Evolutionary conservation across 2,797 vertebrate species (phyloP).

Genomic region (Phylloscopus collybita): DNA sequence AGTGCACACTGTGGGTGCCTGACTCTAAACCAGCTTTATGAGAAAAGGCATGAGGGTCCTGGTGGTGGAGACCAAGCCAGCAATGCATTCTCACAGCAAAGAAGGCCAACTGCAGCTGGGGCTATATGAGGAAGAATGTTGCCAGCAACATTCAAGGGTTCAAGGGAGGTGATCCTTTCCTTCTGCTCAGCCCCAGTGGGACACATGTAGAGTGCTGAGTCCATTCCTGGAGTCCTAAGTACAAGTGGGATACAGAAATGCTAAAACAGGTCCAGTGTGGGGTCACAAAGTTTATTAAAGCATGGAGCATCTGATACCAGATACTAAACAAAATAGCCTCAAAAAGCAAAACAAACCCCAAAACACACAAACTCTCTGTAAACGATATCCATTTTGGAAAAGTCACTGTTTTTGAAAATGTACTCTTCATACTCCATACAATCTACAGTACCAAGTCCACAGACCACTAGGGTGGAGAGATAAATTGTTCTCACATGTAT

Average conservation of each 20-base stretch:
- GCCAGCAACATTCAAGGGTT: background rate
- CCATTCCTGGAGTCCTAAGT: background rate
- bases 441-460: background rate
- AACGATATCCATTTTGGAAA: background rate
- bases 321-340: fast-evolving
- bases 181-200: background rate
- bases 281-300: background rate
- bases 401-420: background rate
- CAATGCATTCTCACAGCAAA: background rate
- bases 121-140: background rate
- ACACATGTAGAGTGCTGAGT: background rate
- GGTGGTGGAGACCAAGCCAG: background rate
- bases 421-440: background rate
- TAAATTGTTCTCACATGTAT: background rate
- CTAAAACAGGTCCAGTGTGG: background rate
- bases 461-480: background rate
- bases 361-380: background rate
- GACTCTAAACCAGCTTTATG: background rate
- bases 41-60: background rate
- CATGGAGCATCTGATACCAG: background rate
- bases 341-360: background rate
- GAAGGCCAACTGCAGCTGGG: fast-evolving
- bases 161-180: background rate
- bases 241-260: background rate
- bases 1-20: fast-evolving